Conservation (phyloP, 2,113 vertebrate genomes). For the Erythrolamprus reginae region DNA sequence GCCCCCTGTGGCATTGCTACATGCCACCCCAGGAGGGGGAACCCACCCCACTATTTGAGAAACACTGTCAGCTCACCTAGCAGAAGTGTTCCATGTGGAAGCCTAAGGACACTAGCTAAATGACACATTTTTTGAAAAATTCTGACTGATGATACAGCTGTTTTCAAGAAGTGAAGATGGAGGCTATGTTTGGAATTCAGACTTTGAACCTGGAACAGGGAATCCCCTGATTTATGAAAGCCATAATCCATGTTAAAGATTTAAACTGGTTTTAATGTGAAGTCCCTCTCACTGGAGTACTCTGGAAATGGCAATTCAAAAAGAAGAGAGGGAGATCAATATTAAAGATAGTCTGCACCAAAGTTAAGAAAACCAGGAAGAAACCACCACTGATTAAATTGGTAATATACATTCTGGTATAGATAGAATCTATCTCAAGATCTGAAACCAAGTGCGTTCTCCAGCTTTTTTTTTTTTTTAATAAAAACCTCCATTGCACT, state of each 20-base stretch:
- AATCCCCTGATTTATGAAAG: not conserved
- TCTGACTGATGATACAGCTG: not conserved
- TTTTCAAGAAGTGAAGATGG: not conserved
- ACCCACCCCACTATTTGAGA: no score
- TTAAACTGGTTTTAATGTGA: not conserved
- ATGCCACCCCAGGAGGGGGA: no score
- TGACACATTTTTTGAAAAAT: not conserved
- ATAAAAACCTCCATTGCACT: not conserved
- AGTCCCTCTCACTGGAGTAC: not conserved
- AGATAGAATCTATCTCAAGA: not conserved
- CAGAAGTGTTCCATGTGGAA: not conserved
- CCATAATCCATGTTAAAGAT: not conserved
- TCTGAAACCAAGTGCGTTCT: not conserved
- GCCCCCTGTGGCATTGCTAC: no score
- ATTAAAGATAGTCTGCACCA: not conserved
- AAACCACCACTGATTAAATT: not conserved
- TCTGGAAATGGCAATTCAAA: not conserved
- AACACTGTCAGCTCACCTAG: no score
- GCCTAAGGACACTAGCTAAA: not conserved
- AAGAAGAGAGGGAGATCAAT: not conserved
- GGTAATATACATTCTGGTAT: not conserved
- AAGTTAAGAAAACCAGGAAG: not conserved
- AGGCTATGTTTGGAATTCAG: not conserved
- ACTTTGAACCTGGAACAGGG: not conserved
- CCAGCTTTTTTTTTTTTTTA: not conserved